Evolutionary conservation across 2,888 invertebrate species (phyloP).

Genomic region (Morinoia aosen): DNA sequence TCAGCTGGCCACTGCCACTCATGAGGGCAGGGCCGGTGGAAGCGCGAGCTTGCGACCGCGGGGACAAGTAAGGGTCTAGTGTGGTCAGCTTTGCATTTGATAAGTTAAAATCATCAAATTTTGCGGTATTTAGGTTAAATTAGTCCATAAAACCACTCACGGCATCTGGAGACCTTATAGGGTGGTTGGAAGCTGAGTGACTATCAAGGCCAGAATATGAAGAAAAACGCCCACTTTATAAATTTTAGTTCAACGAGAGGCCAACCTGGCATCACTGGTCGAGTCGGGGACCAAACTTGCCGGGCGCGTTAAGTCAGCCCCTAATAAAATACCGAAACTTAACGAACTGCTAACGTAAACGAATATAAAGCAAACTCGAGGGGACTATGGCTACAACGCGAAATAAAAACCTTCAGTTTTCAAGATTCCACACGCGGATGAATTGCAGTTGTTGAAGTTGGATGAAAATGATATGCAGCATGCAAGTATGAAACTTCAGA

Average conservation of each 20-base stretch:
- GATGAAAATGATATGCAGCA: neutral
- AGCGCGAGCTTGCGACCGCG: neutral
- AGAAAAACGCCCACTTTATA: too few relatives aligned
- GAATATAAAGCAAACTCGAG: neutral
- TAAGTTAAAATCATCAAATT: too few relatives aligned
- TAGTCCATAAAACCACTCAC: too few relatives aligned
- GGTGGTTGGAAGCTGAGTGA: too few relatives aligned
- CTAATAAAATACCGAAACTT: neutral
- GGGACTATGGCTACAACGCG: neutral
- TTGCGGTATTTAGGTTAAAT: too few relatives aligned
- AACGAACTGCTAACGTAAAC: neutral
- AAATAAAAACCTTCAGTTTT: neutral
- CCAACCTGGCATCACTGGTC: too few relatives aligned
- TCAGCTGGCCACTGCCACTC: too few relatives aligned
- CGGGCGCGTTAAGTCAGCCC: neutral
- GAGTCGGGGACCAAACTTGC: neutral
- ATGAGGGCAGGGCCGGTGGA: neutral
- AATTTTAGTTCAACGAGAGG: too few relatives aligned
- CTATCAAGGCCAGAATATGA: too few relatives aligned
- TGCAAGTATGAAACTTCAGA: neutral
- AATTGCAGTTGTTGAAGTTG: neutral
- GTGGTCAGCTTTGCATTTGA: too few relatives aligned
- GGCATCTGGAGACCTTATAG: too few relatives aligned
- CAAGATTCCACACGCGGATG: neutral
- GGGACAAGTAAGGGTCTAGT: too few relatives aligned